Base-by-base conservation (phyloP, 2,888 invertebrate genomes). In the Pristionchus mayeri region DNA sequence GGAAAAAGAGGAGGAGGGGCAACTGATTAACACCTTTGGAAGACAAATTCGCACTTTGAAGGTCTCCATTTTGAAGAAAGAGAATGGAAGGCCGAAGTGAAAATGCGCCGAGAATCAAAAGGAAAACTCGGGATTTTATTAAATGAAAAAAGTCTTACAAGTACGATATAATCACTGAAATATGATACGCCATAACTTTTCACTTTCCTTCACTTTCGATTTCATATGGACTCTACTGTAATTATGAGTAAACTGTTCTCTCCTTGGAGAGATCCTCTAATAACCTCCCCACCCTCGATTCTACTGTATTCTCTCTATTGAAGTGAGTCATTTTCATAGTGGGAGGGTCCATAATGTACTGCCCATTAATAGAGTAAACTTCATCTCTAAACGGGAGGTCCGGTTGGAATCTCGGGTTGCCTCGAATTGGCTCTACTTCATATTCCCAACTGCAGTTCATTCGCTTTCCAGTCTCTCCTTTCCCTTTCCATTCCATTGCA, bases 281-380 rank as follows among this genome's bases (percentile, higher is more conserved):
- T 60, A 27, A 60, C 67, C 9, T 67, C 37, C 67, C 67, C 67
- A 67, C 37, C 67, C 67, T 67, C 34, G 67, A 67, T 67, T 21
- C 21, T 34, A 37, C 67, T 18, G 67, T 67, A 63, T 24, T 63
- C 24, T 63, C 27, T 63, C 63, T 16, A 37, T 67, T 67, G 34
- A 34, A 37, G 34, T 67, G 67, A 67, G 67, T 67, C 67, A 67
- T 67, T 67, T 67, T 67, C 27, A 37, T n/a, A 67, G 67, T 67
- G 67, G 67, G 67, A 27, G 57, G 57, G 21, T 6, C 67, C 27
- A 18, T 21, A 7, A 67, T 67, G 34, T 6, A 37, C 37, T 37
- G 18, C 57, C 67, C 67, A 67, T 67, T 67, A 67, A 67, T 67
- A 67, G 67, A 67, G 67, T 67, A 67, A 67, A 67, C 67, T 67